Evolutionary conservation across 92 coral and sea anemone genomes (phyloP).

Genomic region (Heliopora coerulea): DNA sequence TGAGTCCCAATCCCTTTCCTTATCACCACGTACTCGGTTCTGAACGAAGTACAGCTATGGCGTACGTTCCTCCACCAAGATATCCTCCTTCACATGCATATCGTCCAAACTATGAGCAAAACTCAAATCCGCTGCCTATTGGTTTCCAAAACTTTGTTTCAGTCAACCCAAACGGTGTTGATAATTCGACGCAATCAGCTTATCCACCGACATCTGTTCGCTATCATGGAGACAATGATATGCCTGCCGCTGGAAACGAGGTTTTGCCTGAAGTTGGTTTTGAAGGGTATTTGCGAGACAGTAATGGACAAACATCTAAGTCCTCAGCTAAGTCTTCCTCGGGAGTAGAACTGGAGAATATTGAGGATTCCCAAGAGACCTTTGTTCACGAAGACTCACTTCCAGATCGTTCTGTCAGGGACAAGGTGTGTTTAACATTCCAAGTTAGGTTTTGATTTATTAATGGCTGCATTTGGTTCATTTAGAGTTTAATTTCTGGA

Average conservation of each 20-base stretch:
- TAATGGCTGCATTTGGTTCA: no score
- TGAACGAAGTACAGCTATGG: no score
- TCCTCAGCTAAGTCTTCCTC: conserved; percentile 11
- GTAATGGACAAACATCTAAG: not conserved
- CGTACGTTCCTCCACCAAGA: conserved; percentile 7
- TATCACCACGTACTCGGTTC: no score
- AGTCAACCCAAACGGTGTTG: not conserved
- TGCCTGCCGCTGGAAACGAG: not conserved
- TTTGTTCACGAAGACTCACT: not conserved
- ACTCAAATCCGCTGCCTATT: not conserved
- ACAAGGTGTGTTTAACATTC: not conserved
- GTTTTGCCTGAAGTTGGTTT: conserved; percentile 13
- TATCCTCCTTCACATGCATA: no score
- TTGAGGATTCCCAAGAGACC: not conserved
- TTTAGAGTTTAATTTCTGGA: no score
- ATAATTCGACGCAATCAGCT: not conserved
- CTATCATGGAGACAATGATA: conserved; percentile 9
- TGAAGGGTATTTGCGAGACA: conserved; percentile 2
- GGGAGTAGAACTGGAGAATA: conserved; percentile 35
- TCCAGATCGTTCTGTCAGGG: conserved; percentile 1
- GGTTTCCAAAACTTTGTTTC: conserved; percentile 34
- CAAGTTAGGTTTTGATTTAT: no score
- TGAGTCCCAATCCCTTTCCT: no score
- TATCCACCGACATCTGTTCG: conserved; percentile 15
- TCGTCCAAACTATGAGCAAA: not conserved